Evolutionary conservation across 2,797 vertebrate species (phyloP), one percentile per base, ranked within the genome.

Genomic region (Typhlichthys subterraneus): DNA sequence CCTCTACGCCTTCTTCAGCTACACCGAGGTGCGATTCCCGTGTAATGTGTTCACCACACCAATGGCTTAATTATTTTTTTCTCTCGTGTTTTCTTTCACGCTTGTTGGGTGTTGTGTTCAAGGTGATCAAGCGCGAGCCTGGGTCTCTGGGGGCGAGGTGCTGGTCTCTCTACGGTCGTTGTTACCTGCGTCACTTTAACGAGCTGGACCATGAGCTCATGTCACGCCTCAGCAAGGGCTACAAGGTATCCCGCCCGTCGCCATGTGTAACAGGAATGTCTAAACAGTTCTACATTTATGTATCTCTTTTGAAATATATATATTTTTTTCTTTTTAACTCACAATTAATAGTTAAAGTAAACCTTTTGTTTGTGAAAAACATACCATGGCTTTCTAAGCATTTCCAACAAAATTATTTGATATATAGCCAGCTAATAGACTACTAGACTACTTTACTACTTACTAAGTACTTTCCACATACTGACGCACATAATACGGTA

Each of bases 1-100:
- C 78, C 96, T 99, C 50, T 97, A 99, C 0, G 97, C 98, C 49
- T 99, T 99, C 90, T 99, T 99, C 84, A 98, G 98, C 89, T 99
- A 99, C 42, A 97, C 97, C 0, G 97, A 99, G 91, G 90, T 91
- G 4, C 1, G 3, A 42, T 23, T 4, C 10, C 3, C 4, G 2
- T 19, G 2, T 56, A 56, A 42, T 50, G 23, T 29, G 23, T 29
- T 29, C 4, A 29, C 23, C 45, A 38, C 5, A 12, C 11, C 29
- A 5, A 19, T n/a, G 12, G n/a, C 4, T 48, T 2, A 7, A 48
- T 48, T 10, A 2, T 10, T 7, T 0, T 9, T 42, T 42, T 7
- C 2, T 2, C 38, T 7, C 38, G 2, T 9, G 5, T 7, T 42
- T 42, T 42, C 38, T 42, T 42, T 42, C 38, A 42, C 9, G 9